phyloP scores from a whole-genome alignment of 2,113 vertebrate species.

The Brachionichthys hirsutus region DNA sequence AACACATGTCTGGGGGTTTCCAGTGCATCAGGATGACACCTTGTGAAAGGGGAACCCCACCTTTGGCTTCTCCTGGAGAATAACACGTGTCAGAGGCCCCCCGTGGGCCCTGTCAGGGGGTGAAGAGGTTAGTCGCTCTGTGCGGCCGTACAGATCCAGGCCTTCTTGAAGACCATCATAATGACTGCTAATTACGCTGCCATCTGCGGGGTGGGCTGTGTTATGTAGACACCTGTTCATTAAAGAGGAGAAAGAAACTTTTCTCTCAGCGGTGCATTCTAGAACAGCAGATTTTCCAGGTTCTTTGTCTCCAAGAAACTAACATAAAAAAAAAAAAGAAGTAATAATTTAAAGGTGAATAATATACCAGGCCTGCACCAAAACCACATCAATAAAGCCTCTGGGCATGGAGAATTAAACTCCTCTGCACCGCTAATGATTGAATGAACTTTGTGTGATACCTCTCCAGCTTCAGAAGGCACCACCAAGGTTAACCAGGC shows the following conservation, averaged over 20 bases:
- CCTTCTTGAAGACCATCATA: slow-evolving; percentile 75
- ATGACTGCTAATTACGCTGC: slow-evolving; percentile 79
- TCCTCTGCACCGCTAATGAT: slow-evolving; percentile 56
- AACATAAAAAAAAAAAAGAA: slow-evolving; percentile 6
- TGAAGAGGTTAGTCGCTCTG: slow-evolving; percentile 76
- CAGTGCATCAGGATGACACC: slow-evolving; percentile 76
- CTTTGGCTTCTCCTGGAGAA: slow-evolving; percentile 66
- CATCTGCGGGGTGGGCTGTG: slow-evolving; percentile 79
- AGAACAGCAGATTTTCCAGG: slow-evolving; percentile 17
- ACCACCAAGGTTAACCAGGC: slow-evolving; percentile 75
- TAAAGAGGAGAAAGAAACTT: slow-evolving; percentile 69
- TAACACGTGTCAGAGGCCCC: slow-evolving; percentile 74
- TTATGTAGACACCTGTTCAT: slow-evolving; percentile 81
- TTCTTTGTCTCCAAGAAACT: slow-evolving; percentile 9
- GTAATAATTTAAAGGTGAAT: slow-evolving; percentile 10
- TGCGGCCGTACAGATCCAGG: slow-evolving; percentile 66
- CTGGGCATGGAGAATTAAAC: slow-evolving; percentile 48
- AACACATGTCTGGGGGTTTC: slow-evolving; percentile 68
- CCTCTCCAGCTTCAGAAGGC: slow-evolving; percentile 68
- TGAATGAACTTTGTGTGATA: slow-evolving; percentile 75
- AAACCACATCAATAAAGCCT: slow-evolving; percentile 56
- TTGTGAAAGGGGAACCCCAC: slow-evolving; percentile 72
- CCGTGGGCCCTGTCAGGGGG: slow-evolving; percentile 68
- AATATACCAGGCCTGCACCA: slow-evolving; percentile 7
- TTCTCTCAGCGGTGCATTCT: slow-evolving; percentile 38